Conservation (phyloP, 1,140 invertebrate genomes). For the Cheumatopsyche charites region DNA sequence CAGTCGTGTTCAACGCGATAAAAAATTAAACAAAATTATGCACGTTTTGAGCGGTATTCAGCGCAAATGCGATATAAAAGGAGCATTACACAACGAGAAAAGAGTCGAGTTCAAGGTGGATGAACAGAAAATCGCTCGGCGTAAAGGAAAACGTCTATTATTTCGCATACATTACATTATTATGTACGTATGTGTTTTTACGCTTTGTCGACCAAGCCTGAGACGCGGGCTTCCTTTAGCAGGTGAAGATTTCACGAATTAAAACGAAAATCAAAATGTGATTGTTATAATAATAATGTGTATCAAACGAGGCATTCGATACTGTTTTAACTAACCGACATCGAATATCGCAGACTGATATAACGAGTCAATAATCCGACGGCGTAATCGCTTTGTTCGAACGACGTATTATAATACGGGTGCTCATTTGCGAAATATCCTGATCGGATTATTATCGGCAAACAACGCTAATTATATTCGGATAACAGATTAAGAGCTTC, state of each 20-base stretch:
- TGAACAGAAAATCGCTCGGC: slow-evolving; percentile 17
- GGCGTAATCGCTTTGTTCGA: not conserved
- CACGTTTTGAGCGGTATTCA: not conserved
- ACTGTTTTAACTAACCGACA: too few species aligned
- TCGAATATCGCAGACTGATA: too few species aligned
- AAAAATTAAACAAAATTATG: not conserved
- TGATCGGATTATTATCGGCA: too few species aligned
- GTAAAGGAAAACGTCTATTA: slow-evolving; percentile 23
- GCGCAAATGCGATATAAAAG: too few species aligned
- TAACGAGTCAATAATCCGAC: not conserved
- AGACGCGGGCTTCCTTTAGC: not conserved
- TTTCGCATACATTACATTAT: too few species aligned
- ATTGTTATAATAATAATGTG: not conserved
- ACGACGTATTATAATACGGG: not conserved
- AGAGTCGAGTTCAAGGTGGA: slow-evolving; percentile 27
- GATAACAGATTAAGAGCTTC: too few species aligned
- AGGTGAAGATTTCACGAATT: not conserved
- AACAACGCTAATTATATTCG: too few species aligned
- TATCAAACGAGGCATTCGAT: too few species aligned
- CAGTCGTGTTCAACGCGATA: too few species aligned
- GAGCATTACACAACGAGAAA: too few species aligned
- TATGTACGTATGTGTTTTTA: slow-evolving; percentile 1
- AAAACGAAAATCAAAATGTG: not conserved
- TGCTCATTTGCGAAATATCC: not conserved
- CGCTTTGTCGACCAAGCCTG: slow-evolving; percentile 29